Conservation (phyloP, 2,797 vertebrate genomes). For the Avahi laniger region DNA sequence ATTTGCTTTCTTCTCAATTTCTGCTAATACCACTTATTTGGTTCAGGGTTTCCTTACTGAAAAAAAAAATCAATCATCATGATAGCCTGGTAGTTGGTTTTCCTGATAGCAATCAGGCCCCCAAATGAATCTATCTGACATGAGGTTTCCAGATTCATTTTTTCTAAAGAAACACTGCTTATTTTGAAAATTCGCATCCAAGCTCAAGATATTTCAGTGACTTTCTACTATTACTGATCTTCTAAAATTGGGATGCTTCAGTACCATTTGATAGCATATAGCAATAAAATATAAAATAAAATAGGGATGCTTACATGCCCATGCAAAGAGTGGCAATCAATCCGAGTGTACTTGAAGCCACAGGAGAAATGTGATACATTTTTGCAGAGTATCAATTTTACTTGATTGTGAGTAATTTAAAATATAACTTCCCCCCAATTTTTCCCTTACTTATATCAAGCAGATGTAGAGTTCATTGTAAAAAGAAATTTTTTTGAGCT, state of each 20-base stretch:
- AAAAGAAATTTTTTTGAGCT: background rate
- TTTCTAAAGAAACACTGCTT: background rate
- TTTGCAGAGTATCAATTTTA: background rate
- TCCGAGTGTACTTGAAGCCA: background rate
- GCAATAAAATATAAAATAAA: too few relatives aligned
- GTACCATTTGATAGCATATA: too few relatives aligned
- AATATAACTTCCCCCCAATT: background rate
- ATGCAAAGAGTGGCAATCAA: background rate
- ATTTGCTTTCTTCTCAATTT: background rate
- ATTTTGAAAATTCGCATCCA: constrained; percentile 1
- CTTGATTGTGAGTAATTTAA: background rate
- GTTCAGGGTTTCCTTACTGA: background rate
- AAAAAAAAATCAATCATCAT: background rate
- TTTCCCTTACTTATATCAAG: background rate
- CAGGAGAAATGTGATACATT: background rate
- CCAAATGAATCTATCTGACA: background rate
- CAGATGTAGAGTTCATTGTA: background rate
- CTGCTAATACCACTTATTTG: background rate
- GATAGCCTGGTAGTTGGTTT: background rate
- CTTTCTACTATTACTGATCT: background rate
- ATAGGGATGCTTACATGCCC: background rate
- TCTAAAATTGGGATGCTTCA: background rate
- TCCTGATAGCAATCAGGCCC: background rate
- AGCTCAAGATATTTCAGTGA: background rate
- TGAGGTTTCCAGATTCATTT: background rate